Evolutionary conservation across 2,888 invertebrate species (phyloP).

Genomic region (Monopis laevigella): DNA sequence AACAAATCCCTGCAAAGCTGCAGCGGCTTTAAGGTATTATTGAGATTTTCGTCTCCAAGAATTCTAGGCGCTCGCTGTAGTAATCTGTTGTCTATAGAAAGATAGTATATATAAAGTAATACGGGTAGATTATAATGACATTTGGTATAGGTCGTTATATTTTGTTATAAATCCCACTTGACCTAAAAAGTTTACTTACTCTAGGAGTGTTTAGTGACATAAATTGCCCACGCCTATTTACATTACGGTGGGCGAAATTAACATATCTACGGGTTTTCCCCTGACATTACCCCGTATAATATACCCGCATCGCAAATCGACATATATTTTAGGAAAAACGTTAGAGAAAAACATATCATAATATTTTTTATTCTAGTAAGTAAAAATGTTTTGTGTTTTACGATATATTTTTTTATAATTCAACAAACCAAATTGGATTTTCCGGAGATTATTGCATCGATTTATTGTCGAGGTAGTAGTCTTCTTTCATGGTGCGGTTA

Average conservation of each 20-base stretch:
- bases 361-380: not conserved
- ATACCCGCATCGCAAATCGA: not conserved
- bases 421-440: not conserved
- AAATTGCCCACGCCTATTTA: slow-evolving; percentile 55
- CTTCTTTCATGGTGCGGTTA: not conserved
- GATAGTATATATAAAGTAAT: too few relatives aligned
- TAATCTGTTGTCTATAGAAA: too few relatives aligned
- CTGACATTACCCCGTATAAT: slow-evolving; percentile 40
- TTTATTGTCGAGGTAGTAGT: not conserved
- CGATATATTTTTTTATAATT: not conserved
- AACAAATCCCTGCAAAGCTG: too few relatives aligned
- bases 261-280: slow-evolving; percentile 58
- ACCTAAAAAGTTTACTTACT: slow-evolving; percentile 25
- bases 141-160: too few relatives aligned
- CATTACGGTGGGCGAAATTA: slow-evolving; percentile 52
- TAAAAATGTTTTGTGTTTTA: not conserved
- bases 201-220: slow-evolving; percentile 50
- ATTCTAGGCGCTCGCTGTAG: too few relatives aligned
- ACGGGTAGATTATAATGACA: too few relatives aligned
- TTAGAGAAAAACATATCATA: not conserved
- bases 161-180: too few relatives aligned
- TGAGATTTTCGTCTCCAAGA: too few relatives aligned
- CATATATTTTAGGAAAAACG: slow-evolving; percentile 1
- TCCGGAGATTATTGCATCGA: not conserved
- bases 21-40: too few relatives aligned